Evolutionary conservation across 2,797 vertebrate genomes (phyloP).

Genomic region (Triplophysa bombifrons): DNA sequence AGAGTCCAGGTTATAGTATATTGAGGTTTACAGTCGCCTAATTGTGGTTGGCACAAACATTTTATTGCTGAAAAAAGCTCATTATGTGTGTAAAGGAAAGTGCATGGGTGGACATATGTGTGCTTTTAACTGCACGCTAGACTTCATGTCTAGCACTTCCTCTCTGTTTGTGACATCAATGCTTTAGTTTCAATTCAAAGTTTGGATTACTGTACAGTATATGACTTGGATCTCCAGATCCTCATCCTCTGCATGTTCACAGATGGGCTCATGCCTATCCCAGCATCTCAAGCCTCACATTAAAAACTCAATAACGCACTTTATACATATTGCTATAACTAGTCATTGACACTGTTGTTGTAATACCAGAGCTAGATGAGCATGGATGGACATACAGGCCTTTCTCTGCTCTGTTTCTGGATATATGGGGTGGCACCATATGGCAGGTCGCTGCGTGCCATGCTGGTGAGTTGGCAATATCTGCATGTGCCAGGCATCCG

Average conservation of each 20-base stretch:
- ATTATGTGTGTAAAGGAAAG: constrained; percentile 15
- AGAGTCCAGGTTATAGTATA: constrained; percentile 52
- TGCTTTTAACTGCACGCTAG: constrained; percentile 3
- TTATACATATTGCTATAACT: constrained; percentile 16
- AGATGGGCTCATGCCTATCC: too few relatives aligned
- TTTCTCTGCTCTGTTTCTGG: constrained; percentile 68
- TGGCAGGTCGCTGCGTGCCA: constrained; percentile 82
- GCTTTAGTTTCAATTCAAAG: not conserved
- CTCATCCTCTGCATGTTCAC: not conserved
- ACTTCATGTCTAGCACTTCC: constrained; percentile 17
- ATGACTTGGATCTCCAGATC: not conserved
- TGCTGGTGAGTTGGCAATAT: constrained; percentile 81
- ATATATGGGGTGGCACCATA: constrained; percentile 82
- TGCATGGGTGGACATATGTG: constrained; percentile 25
- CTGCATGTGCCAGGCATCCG: constrained; percentile 80
- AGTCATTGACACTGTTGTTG: constrained; percentile 28
- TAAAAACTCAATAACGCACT: not conserved
- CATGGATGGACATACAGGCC: constrained; percentile 62
- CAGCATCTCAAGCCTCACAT: not conserved
- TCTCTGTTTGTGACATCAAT: constrained; percentile 17
- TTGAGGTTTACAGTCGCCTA: not conserved
- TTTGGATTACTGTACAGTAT: too few relatives aligned
- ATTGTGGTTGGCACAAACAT: constrained; percentile 20
- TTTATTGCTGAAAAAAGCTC: constrained; percentile 10
- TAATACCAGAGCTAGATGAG: constrained; percentile 44